Percentiles rank a stretch among this genome's conserved stretches.
Conservation (phyloP, 1,140 invertebrate genomes). For the Pemphigus obesinymphae region DNA sequence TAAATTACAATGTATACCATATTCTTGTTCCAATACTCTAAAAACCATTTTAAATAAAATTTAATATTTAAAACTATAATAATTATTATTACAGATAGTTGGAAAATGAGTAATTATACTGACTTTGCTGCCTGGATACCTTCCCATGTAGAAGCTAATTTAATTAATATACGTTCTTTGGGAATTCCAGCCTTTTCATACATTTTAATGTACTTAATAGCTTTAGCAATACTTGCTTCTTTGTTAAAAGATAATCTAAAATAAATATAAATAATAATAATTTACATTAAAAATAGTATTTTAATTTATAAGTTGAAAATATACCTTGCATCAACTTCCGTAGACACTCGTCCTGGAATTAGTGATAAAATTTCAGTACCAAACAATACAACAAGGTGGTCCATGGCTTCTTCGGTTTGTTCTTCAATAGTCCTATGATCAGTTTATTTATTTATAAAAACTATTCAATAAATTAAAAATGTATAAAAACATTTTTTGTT, state of each 20-base stretch:
- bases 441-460: slow-evolving; percentile 32
- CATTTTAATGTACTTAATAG: slow-evolving; percentile 78
- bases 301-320: not conserved
- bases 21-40: slow-evolving; percentile 82
- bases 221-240: slow-evolving; percentile 84
- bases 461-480: not conserved
- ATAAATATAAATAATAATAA: slow-evolving; percentile 4
- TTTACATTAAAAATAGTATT: not conserved
- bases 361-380: slow-evolving; percentile 96
- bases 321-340: slow-evolving; percentile 95
- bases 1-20: slow-evolving; percentile 96
- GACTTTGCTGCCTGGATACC: slow-evolving; percentile 95
- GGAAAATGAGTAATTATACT: slow-evolving; percentile 43
- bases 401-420: slow-evolving; percentile 75
- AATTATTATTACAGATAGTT: not conserved
- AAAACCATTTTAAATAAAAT: slow-evolving; percentile 44
- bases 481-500: not conserved
- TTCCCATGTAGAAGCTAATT: slow-evolving; percentile 98
- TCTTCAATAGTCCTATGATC: slow-evolving; percentile 61
- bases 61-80: not conserved
- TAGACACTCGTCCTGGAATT: slow-evolving; percentile 95
- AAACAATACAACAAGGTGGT: slow-evolving; percentile 92
- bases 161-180: slow-evolving; percentile 93
- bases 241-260: slow-evolving; percentile 91
- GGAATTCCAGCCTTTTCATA: slow-evolving; percentile 85